These are phyloP conservation scores for Darevskia nairensis DNA, from an alignment of 2,797 vertebrate species.

Conservation along the genomic window DNA sequence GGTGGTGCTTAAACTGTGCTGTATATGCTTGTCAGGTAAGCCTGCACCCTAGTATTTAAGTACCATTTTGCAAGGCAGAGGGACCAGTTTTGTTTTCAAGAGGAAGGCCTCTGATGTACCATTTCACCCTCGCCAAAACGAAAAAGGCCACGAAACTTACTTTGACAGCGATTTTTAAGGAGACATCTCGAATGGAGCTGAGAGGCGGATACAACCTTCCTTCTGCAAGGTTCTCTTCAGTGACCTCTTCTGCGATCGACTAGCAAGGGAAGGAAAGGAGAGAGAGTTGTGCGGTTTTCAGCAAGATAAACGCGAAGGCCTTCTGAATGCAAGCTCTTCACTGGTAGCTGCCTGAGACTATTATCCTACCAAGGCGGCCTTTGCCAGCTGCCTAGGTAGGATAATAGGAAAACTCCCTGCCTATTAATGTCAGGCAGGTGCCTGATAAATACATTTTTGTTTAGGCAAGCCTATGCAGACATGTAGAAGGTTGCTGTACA, in stretches of 20 bases:
- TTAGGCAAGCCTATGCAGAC: too few relatives aligned
- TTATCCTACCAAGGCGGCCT: too few relatives aligned
- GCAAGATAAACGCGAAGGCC: neutral
- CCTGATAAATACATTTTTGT: too few relatives aligned
- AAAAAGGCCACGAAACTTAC: constrained; percentile 74
- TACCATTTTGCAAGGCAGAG: neutral
- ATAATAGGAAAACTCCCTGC: too few relatives aligned
- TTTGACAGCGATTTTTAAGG: constrained; percentile 95
- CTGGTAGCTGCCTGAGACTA: neutral
- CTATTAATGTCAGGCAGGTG: too few relatives aligned
- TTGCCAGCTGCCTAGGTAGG: too few relatives aligned
- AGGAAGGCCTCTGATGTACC: neutral
- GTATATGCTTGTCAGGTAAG: neutral
- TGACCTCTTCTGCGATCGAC: constrained; percentile 92
- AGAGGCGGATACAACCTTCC: constrained; percentile 95
- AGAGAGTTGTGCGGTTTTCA: neutral
- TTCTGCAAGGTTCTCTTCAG: constrained; percentile 91
- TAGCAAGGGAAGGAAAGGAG: constrained; percentile 63
- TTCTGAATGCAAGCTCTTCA: neutral
- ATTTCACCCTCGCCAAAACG: neutral
- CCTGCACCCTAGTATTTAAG: neutral
- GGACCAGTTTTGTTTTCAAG: neutral
- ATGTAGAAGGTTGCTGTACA: too few relatives aligned
- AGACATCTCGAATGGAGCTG: constrained; percentile 91
- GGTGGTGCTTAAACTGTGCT: neutral